These are phyloP conservation scores for Gryon sp. DNA, from an alignment of 1,140 invertebrate genomes.

Conservation along the genomic window DNA sequence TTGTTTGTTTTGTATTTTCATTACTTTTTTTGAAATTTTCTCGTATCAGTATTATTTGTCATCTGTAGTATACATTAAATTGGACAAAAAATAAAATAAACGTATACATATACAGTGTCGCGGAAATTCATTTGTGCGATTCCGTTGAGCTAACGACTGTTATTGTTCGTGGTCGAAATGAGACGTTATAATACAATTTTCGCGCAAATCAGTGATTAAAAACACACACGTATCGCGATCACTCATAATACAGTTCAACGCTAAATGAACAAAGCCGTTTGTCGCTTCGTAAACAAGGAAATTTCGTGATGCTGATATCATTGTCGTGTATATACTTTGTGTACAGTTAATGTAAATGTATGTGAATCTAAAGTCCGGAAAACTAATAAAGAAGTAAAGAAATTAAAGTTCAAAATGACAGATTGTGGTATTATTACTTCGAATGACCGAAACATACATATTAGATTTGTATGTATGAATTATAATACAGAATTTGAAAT, in stretches of 20 bases:
- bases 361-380: conserved; percentile 16
- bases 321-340: conserved; percentile 3
- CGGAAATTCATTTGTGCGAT: neutral
- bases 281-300: conserved; percentile 2
- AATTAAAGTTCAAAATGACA: conserved; percentile 29
- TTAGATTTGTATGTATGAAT: no score
- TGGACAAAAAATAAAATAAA: no score
- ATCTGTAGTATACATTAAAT: neutral
- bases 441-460: no score
- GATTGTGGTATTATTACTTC: no score
- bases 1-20: neutral
- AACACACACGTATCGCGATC: conserved; percentile 8
- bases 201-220: conserved; percentile 25
- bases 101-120: no score
- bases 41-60: neutral
- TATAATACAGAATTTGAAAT: neutral
- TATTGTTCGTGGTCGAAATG: conserved; percentile 3
- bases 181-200: conserved; percentile 25
- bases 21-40: conserved; percentile 6
- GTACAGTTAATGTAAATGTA: conserved; percentile 6
- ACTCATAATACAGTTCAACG: neutral
- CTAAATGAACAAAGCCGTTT: conserved; percentile 27
- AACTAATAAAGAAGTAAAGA: conserved; percentile 18
- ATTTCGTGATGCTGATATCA: conserved; percentile 7
- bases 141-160: conserved; percentile 5